Evolutionary conservation across 2,888 invertebrate genomes (phyloP), one percentile per base, ranked within the genome.

Genomic region (Agriopis leucophaearia): DNA sequence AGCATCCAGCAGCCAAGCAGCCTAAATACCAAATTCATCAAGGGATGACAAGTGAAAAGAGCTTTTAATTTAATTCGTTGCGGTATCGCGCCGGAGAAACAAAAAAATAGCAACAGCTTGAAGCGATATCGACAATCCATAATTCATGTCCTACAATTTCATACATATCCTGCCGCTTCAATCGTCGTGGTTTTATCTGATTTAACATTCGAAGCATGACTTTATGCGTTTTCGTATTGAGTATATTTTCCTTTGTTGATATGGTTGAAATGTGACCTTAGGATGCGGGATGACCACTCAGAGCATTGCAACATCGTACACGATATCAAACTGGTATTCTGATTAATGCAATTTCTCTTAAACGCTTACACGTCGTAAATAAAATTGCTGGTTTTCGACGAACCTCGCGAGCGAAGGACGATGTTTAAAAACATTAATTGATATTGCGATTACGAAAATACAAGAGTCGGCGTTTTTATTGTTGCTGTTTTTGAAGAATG

Each of bases 31-130:
- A 88, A 90, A 94, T 94, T 89, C 92, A 93, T 94, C 92, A 92
- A 87, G 80, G 87, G 89, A 90, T 91, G 92, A 92, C 92, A 94
- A 91, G 91, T 92, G 92, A 94, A 92, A 93, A 93, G 93, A 93
- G 92, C 91, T 92, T 93, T 94, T 94, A 94, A 94, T 94, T 94
- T 93, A 93, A 94, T 94, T 92, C 94, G 93, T 88, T 92, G 93
- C 88, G 93, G 94, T 91, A 89, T 89, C 88, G 89, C 88, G 88
- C 88, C 87, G 79, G 88, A 88, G 89, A 79, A 89, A 88, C 86
- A 88, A 92, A 93, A 91, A 91, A 83, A 91, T 86, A 90, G 91
- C 89, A 92, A 93, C 94, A 94, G 94, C 94, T 94, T 93, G 92
- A 85, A 92, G 92, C 93, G 90, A 90, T 93, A 94, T 94, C 94